Base-by-base conservation (phyloP, 2,113 vertebrate species). In the Xiphophorus maculatus region DNA sequence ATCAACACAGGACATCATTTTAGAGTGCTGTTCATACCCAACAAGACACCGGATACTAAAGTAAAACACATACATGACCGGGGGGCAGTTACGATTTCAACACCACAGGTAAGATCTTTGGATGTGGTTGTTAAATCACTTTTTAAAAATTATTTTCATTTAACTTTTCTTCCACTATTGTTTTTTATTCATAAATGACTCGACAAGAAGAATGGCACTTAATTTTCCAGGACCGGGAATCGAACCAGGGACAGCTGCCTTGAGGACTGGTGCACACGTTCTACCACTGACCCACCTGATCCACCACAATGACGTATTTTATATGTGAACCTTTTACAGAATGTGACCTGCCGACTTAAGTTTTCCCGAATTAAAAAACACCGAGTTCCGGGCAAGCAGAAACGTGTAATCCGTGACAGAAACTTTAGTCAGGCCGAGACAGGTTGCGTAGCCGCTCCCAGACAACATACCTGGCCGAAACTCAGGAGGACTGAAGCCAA, bases 401-500 rank as follows among this genome's bases (percentile, higher is more conserved):
- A 28, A 71, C 69, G 42, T 14, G 15, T 2, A 62, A 71, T 61
- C 22, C 2, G 51, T 58, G 19, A 58, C 60, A 65, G 11, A n/a
- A 51, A 42, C 22, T 10, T 61, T 19, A 11, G 19, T 66, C 58
- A 42, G 89, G 86, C 78, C 84, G 58, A 48, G 37, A 8, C 85
- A 74, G 79, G 86, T 73, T 17, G 71, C 62, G 35, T 3, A 51
- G 85, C 87, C 83, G 75, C 89, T 82, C 83, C 89, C 85, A 86
- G 87, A 87, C 88, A 64, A 74, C 32, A 62, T 54, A 87, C 86
- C 87, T 87, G 84, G 74, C 71, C 63, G 37, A n/a, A 79, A 81
- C 28, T 73, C 22, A 64, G 65, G 14, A 48, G 17, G 44, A 48
- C 15, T 19, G 73, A 60, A 69, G 44, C 44, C 44, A 48, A 48